Evolutionary conservation across 2,888 invertebrate genomes (phyloP), one percentile per base, ranked within the genome.

Genomic region (Melieria omissa): DNA sequence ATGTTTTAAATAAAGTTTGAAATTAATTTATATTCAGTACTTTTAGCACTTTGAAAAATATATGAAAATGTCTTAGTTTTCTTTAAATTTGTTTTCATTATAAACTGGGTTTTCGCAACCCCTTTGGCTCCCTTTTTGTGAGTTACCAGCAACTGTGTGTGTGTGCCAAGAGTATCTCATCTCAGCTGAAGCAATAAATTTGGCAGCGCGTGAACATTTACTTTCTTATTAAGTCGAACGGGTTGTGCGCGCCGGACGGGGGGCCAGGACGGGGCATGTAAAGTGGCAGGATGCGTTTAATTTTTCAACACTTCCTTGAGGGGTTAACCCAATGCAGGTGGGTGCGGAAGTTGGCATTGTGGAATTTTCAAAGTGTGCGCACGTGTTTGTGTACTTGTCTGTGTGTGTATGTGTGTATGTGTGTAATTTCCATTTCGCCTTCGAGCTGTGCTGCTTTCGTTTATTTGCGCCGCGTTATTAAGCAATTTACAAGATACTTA

Each of bases 401-500:
- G 9, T 46, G n/a, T 55, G 12, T 14, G 14, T 61, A 14, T 58
- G 44, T 62, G 14, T 44, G 45, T 0, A 42, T 61, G n/a, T 16
- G n/a, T 61, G 44, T 10, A 45, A 7, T 1, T 45, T 16, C 46
- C 29, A 29, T 29, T 29, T 29, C 29, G 29, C 29, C 29, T 29
- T 29, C 29, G 29, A 29, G 29, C 8, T 52, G 7, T 54, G 46
- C 52, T 60, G 65, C 14, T 46, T 54, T 45, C 52, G 45, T 45
- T 8, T 65, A 52, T 54, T 14, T 6, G 58, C 45, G 54, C 55
- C 45, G 10, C 65, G 81, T 83, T 84, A 84, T 84, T 84, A 84
- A 84, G 84, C 84, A 83, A 83, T 84, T 84, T 83, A 83, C 82
- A 83, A 83, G 85, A 84, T 84, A 84, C 84, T 84, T 84, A 84